Evolutionary conservation across 37 sponge, comb jelly and placozoan genomes (phyloP).

Genomic region (Cladorhizidae sp.): DNA sequence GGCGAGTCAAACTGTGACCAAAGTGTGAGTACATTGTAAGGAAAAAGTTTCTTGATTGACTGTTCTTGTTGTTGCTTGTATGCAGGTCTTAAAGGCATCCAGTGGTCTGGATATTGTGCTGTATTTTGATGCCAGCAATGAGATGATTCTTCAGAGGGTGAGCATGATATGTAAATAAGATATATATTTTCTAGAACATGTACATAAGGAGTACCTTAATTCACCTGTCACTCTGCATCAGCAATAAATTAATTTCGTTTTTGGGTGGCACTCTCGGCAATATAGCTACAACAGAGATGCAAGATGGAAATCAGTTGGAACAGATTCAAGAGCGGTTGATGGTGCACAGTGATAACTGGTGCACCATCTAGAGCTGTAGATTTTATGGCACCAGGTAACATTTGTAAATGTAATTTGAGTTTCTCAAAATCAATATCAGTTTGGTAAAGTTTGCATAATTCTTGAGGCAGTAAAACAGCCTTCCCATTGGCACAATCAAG

Average conservation of each 20-base stretch:
- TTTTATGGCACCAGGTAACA: not conserved
- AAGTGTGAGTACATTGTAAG: not conserved
- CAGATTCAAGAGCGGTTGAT: constrained; percentile 53
- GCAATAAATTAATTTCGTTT: not conserved
- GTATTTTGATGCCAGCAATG: constrained; percentile 45
- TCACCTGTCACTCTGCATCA: not conserved
- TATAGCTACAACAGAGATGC: not conserved
- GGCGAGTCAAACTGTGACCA: not conserved
- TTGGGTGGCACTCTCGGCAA: not conserved
- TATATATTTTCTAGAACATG: no score
- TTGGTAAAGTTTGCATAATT: no score
- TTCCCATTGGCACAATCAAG: no score
- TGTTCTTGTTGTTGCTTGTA: not conserved
- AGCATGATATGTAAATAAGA: constrained; percentile 15
- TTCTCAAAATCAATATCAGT: no score
- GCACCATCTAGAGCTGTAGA: constrained; percentile 67
- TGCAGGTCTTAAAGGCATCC: constrained; percentile 51
- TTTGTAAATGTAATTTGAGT: constrained; percentile 17
- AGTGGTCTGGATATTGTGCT: constrained; percentile 62
- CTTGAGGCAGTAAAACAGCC: no score
- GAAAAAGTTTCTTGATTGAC: not conserved
- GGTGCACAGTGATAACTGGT: constrained; percentile 65
- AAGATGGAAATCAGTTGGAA: constrained; percentile 7
- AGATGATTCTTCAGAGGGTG: constrained; percentile 70
- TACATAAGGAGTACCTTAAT: no score